Evolutionary conservation across 2,113 vertebrate genomes (phyloP), one percentile per base, ranked within the genome.

Genomic region (Pseudorhombus dupliciocellatus): DNA sequence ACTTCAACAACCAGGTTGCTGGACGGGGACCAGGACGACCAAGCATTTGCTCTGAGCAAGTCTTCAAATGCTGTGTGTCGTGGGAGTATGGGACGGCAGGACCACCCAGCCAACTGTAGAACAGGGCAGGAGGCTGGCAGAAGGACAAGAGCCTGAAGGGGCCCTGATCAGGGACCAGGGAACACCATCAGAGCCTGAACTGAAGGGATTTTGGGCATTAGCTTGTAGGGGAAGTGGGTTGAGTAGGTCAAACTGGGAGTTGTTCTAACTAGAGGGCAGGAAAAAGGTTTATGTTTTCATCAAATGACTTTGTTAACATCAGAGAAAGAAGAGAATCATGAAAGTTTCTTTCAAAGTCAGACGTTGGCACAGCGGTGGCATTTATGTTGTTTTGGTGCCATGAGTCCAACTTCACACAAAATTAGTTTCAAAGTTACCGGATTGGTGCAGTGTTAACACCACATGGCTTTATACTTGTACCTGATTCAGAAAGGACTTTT

Each of bases 1-100:
- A 85, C 75, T 89, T 84, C 16, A 81, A 67, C 53, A 69, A 54
- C 73, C 85, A 86, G 86, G 78, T 67, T 85, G 66, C 40, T 66
- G 80, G 75, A 80, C 77, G 44, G 76, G 73, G 75, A 91, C 85
- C 80, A 81, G 81, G 76, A 84, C 74, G 44, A 83, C 63, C 48
- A 40, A 46, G 18, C 48, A 54, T 82, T 73, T 69, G 56, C 21
- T 78, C 71, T 42, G 65, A 73, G 62, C 50, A 69, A 79, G 66
- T 84, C 78, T 84, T 89, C 80, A 89, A 84, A 91, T 66, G 69
- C 61, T 53, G 67, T 37, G 55, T 63, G 72, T 70, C 28, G 2
- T 51, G 81, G 72, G 78, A 79, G 54, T 6, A 18, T 53, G 54
- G 59, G 61, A 73, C 21, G 21, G 70, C 68, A 65, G 73, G 58